Evolutionary conservation across 2,888 invertebrate species (phyloP).

Genomic region (Dolichopus griseipennis): DNA sequence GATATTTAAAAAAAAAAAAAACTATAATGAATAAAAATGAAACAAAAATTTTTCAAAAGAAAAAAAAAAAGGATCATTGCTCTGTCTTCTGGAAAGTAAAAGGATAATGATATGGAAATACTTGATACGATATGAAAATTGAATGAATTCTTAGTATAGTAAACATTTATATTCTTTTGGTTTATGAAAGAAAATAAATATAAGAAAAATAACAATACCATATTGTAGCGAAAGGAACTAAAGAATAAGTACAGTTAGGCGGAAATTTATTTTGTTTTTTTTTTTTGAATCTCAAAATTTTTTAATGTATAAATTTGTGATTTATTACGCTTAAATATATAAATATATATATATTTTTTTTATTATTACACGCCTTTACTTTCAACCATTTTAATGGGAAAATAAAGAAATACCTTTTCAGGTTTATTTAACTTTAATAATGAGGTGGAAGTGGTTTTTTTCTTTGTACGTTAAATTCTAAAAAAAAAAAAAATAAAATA

Average conservation of each 20-base stretch:
- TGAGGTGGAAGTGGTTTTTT: no score
- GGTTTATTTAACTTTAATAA: no score
- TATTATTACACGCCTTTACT: no score
- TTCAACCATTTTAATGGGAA: no score
- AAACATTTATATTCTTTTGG: neutral
- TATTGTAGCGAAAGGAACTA: neutral
- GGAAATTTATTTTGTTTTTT: neutral
- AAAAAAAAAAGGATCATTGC: no score
- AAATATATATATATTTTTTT: no score
- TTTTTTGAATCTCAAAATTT: neutral
- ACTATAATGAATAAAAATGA: no score
- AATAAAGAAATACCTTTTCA: no score
- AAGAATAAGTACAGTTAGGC: neutral
- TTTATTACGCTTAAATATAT: neutral
- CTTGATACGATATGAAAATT: neutral
- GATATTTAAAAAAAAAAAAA: no score
- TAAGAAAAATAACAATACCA: neutral
- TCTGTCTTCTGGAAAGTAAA: neutral
- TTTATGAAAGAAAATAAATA: neutral
- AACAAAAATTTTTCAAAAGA: no score
- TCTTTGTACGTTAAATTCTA: no score
- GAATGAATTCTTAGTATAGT: neutral
- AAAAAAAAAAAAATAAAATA: no score
- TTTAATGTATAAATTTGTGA: neutral
- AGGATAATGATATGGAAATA: constrained; percentile 4